Conservation (phyloP, 2,113 vertebrate genomes). For the Mola mola region DNA sequence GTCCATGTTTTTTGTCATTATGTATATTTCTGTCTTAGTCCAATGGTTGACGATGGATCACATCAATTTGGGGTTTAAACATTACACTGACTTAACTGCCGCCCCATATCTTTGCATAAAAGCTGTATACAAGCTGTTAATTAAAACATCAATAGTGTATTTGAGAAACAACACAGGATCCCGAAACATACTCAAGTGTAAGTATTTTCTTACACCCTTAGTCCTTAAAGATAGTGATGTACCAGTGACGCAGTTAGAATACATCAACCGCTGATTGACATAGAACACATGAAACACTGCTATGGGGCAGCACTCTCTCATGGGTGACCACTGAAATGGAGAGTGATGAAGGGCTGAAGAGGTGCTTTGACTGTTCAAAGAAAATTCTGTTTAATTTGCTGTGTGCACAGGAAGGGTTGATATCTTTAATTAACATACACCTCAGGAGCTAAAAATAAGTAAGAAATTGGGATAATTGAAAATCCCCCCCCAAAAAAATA, state of each 20-base stretch:
- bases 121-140: neutral
- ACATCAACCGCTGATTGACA: constrained; percentile 61
- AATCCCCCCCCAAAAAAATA: constrained; percentile 54
- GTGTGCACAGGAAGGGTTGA: constrained; percentile 49
- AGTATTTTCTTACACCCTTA: constrained; percentile 46
- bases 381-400: constrained; percentile 64
- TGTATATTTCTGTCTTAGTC: too few species aligned
- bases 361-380: constrained; percentile 50
- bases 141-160: neutral
- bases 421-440: constrained; percentile 77
- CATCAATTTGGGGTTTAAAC: too few species aligned
- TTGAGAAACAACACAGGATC: neutral
- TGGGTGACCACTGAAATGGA: constrained; percentile 59
- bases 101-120: too few species aligned
- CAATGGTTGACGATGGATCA: too few species aligned
- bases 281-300: constrained; percentile 36
- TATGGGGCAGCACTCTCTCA: constrained; percentile 66
- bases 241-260: constrained; percentile 50
- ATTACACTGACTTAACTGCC: too few species aligned
- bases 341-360: constrained; percentile 34
- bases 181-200: too few species aligned
- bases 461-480: constrained; percentile 82
- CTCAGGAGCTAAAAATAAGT: constrained; percentile 63
- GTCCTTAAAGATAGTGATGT: constrained; percentile 54
- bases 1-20: too few species aligned